These are phyloP conservation scores for Tiphia femorata DNA, from an alignment of 2,888 invertebrate species.

Conservation along the genomic window DNA sequence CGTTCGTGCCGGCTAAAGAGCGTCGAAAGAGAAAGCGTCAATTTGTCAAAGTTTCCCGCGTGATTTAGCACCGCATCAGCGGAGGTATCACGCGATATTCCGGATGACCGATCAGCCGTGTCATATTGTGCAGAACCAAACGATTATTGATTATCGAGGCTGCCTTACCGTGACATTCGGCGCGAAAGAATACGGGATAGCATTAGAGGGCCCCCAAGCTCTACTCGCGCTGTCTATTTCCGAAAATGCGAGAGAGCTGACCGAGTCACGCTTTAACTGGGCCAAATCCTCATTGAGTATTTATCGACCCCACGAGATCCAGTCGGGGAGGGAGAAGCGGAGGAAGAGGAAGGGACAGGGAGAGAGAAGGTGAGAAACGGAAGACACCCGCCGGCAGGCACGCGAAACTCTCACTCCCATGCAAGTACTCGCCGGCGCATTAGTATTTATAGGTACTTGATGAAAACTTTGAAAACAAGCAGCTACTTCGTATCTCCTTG, in stretches of 20 bases:
- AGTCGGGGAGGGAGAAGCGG: too few species aligned
- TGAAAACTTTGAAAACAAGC: neutral
- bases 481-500: constrained; percentile 1
- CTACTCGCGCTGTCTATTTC: constrained; percentile 30
- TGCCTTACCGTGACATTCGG: constrained; percentile 30
- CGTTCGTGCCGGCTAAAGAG: neutral
- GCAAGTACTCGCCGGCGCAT: neutral
- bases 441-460: neutral
- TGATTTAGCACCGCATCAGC: constrained; percentile 20
- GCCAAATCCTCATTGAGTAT: constrained; percentile 1
- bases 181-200: constrained; percentile 33
- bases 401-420: neutral
- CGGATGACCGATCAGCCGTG: constrained; percentile 21
- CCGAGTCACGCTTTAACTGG: constrained; percentile 13
- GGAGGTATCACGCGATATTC: constrained; percentile 19
- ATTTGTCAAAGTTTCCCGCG: constrained; percentile 24
- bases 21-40: constrained; percentile 17
- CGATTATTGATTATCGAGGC: constrained; percentile 41
- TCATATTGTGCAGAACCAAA: constrained; percentile 7
- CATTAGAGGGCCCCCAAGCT: constrained; percentile 23
- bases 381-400: too few species aligned
- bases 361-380: too few species aligned
- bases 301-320: neutral
- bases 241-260: constrained; percentile 36
- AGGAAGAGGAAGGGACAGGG: too few species aligned